These are phyloP conservation scores for Subacronicta megacephala DNA, from an alignment of 2,888 invertebrate genomes.

Conservation along the genomic window DNA sequence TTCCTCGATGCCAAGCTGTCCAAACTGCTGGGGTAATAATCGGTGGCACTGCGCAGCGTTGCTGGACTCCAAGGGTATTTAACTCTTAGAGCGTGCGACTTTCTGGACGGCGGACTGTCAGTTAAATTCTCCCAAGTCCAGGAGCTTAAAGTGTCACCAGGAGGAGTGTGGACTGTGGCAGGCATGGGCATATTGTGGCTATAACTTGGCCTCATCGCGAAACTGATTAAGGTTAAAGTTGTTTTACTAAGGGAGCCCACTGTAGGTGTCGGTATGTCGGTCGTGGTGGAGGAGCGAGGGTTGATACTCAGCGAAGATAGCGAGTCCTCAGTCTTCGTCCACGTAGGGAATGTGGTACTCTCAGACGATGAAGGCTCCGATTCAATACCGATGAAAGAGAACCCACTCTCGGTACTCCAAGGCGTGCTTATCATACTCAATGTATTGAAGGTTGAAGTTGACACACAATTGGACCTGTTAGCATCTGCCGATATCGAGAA, in stretches of 20 bases:
- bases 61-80: slow-evolving; percentile 68
- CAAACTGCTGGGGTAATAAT: slow-evolving; percentile 67
- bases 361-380: neutral
- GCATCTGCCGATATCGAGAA: slow-evolving; percentile 1
- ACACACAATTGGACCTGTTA: slow-evolving; percentile 4
- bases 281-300: slow-evolving; percentile 58
- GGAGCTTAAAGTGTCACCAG: slow-evolving; percentile 54
- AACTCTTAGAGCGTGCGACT: slow-evolving; percentile 40
- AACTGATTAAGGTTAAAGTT: slow-evolving; percentile 32
- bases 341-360: neutral
- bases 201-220: neutral
- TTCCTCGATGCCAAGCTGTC: slow-evolving; percentile 52
- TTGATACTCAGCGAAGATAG: neutral
- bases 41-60: slow-evolving; percentile 53
- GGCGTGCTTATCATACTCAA: slow-evolving; percentile 72
- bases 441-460: slow-evolving; percentile 57
- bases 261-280: slow-evolving; percentile 17
- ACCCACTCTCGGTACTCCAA: slow-evolving; percentile 60
- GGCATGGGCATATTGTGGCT: slow-evolving; percentile 20
- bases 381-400: slow-evolving; percentile 13
- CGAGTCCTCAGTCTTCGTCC: neutral
- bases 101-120: slow-evolving; percentile 41
- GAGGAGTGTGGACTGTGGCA: neutral
- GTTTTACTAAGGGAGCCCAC: slow-evolving; percentile 25
- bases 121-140: slow-evolving; percentile 70